These are phyloP conservation scores for Caloenas nicobarica DNA, from an alignment of 2,113 vertebrate species.

Conservation along the genomic window DNA sequence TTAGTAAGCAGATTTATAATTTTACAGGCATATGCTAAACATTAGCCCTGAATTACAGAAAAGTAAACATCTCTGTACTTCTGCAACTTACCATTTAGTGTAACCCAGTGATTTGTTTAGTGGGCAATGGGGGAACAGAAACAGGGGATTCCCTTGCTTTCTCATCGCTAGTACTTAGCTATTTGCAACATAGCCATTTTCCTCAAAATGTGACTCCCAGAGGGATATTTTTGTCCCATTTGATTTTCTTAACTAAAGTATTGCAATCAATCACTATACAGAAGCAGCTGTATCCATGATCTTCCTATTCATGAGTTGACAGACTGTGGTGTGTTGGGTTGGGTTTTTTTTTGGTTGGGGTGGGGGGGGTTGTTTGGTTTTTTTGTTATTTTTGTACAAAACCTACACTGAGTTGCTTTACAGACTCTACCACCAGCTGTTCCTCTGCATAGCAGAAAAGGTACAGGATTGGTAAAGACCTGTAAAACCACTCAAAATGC, in stretches of 20 bases:
- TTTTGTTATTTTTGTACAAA: not conserved
- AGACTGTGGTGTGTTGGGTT: too few relatives aligned
- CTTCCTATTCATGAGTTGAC: not conserved
- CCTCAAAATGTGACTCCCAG: not conserved
- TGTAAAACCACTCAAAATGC: not conserved
- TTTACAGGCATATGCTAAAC: not conserved
- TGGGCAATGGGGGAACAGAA: conserved; percentile 23
- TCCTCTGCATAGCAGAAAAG: not conserved
- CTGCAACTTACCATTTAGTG: not conserved
- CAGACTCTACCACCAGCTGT: not conserved
- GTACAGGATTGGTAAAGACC: not conserved
- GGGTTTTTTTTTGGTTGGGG: too few relatives aligned
- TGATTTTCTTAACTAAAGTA: not conserved
- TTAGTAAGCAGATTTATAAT: not conserved
- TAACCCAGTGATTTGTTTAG: conserved; percentile 18
- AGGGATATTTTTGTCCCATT: not conserved
- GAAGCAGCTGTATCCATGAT: not conserved
- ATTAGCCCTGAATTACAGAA: not conserved
- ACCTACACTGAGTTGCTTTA: not conserved
- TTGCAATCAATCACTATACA: not conserved
- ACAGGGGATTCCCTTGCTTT: conserved; percentile 52
- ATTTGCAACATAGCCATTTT: not conserved
- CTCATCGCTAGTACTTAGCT: not conserved
- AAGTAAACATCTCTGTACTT: not conserved
- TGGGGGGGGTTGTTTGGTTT: not conserved